Conservation (phyloP, 2,797 vertebrate genomes). For the Leuciscus waleckii region DNA sequence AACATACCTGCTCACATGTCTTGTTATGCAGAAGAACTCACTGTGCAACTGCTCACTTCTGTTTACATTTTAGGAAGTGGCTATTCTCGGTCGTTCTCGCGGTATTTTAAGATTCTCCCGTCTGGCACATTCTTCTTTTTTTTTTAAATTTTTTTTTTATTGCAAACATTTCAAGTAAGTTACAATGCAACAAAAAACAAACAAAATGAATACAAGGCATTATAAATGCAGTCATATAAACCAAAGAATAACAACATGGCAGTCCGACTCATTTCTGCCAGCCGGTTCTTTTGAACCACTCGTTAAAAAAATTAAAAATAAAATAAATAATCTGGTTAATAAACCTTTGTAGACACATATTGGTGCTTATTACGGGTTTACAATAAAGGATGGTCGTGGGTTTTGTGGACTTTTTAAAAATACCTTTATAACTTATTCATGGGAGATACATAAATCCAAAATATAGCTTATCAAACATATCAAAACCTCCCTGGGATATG, state of each 20-base stretch:
- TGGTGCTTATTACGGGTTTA: neutral
- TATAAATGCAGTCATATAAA: no score
- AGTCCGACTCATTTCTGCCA: neutral
- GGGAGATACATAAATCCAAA: neutral
- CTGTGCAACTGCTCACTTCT: constrained; percentile 45
- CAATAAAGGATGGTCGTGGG: neutral
- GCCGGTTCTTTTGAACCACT: neutral
- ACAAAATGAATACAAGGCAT: no score
- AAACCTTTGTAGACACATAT: neutral
- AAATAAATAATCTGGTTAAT: neutral
- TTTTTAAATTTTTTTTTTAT: no score
- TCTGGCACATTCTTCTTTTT: neutral
- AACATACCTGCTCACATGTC: constrained; percentile 38
- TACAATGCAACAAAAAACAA: no score
- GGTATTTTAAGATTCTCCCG: constrained; percentile 56
- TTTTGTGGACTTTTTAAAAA: neutral
- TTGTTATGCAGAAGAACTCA: constrained; percentile 14
- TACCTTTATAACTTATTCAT: neutral
- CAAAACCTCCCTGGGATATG: neutral
- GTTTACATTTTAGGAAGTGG: constrained; percentile 79
- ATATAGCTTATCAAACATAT: neutral
- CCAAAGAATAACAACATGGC: no score
- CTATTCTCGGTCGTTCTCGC: constrained; percentile 61
- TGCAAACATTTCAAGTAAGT: no score
- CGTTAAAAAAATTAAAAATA: neutral